phyloP scores from a whole-genome alignment of 2,797 vertebrate genomes.

The Myotis daubentonii region DNA sequence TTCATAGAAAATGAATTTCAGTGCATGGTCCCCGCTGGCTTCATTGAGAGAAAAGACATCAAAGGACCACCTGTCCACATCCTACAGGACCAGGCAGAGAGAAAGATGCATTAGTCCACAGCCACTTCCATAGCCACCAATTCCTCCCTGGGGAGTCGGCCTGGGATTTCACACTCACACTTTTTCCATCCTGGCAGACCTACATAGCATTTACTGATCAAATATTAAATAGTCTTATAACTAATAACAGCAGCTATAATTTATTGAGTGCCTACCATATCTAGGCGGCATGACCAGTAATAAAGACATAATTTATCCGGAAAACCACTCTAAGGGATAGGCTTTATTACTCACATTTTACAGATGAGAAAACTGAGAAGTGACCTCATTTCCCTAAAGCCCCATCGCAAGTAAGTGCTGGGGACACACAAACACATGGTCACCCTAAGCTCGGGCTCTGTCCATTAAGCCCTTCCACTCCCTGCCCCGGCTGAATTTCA shows the following conservation, averaged over 20 bases:
- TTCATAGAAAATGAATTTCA: constrained; percentile 98
- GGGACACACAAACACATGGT: neutral
- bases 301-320: neutral
- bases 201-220: neutral
- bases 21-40: constrained; percentile 93
- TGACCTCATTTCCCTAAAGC: neutral
- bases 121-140: fast-evolving
- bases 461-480: neutral
- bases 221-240: neutral
- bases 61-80: constrained; percentile 96
- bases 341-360: neutral
- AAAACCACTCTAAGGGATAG: neutral
- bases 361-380: neutral
- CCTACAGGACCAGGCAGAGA: constrained; percentile 83
- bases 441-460: neutral
- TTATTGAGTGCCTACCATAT: neutral
- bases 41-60: constrained; percentile 97
- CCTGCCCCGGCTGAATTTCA: neutral
- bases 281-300: neutral
- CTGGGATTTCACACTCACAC: neutral
- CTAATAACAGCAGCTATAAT: neutral
- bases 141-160: fast-evolving
- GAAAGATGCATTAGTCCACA: constrained; percentile 29
- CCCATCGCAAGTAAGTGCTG: neutral
- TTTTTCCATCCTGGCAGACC: neutral